Conservation (phyloP, 2,888 invertebrate genomes). For the Lasioglossum lativentre region DNA sequence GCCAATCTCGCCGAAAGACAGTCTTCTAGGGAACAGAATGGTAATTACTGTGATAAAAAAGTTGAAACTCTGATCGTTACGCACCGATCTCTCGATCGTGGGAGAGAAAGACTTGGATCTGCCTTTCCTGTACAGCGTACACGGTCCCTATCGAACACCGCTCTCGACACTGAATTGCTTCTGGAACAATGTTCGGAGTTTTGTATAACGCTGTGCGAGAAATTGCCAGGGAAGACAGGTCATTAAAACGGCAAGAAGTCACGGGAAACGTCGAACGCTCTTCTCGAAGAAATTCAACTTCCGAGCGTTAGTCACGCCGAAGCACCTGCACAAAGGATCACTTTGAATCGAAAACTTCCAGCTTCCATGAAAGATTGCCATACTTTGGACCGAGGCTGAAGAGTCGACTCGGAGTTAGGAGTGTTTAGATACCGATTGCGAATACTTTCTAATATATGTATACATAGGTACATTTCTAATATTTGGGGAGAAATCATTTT, state of each 20-base stretch:
- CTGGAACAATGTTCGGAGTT: constrained; percentile 50
- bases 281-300: constrained; percentile 32
- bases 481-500: background rate
- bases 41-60: background rate
- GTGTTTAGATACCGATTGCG: background rate
- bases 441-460: no score
- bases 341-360: constrained; percentile 40
- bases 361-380: constrained; percentile 35
- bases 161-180: constrained; percentile 49
- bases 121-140: background rate
- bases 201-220: constrained; percentile 10
- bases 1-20: background rate
- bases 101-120: background rate
- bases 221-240: constrained; percentile 36
- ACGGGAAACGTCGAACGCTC: constrained; percentile 24
- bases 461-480: no score
- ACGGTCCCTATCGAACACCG: background rate
- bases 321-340: constrained; percentile 25
- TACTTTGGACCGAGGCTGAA: background rate
- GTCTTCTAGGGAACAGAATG: background rate
- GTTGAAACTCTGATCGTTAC: background rate
- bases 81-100: background rate
- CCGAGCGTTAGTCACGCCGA: constrained; percentile 5
- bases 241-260: constrained; percentile 52
- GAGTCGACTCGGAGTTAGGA: background rate